Conservation (phyloP, 1,140 invertebrate species). For the Bombyx mori region DNA sequence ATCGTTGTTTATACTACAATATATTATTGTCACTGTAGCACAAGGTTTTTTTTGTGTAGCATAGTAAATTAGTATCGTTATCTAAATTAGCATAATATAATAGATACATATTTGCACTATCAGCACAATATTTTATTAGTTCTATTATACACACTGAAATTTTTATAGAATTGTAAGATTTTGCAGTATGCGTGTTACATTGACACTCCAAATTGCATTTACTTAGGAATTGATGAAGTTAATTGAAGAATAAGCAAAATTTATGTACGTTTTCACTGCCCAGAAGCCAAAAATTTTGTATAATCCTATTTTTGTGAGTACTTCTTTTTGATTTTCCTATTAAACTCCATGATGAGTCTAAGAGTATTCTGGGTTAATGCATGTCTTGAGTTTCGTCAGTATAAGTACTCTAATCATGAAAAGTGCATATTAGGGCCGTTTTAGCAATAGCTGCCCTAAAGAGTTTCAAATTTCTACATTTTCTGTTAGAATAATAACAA, state of each 20-base stretch:
- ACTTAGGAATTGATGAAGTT: slow-evolving; percentile 34
- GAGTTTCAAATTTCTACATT: too few relatives aligned
- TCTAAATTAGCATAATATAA: slow-evolving; percentile 15
- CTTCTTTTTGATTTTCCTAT: too few relatives aligned
- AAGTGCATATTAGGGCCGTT: too few relatives aligned
- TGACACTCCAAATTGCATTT: slow-evolving; percentile 24
- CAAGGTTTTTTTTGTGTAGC: slow-evolving; percentile 21
- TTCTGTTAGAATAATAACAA: too few relatives aligned
- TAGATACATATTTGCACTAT: slow-evolving; percentile 34
- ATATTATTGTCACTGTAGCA: slow-evolving; percentile 21
- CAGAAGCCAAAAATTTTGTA: slow-evolving; percentile 5
- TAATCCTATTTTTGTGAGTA: too few relatives aligned
- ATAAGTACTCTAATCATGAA: too few relatives aligned
- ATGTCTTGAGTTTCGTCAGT: too few relatives aligned
- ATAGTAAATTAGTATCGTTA: slow-evolving; percentile 19
- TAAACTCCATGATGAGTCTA: slow-evolving; percentile 38
- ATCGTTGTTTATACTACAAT: slow-evolving; percentile 1
- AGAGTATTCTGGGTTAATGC: slow-evolving; percentile 4
- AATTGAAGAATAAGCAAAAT: slow-evolving; percentile 16
- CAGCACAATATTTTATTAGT: slow-evolving; percentile 45
- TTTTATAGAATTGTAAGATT: slow-evolving; percentile 9
- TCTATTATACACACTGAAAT: slow-evolving; percentile 7
- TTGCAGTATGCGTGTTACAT: background rate
- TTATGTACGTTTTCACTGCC: slow-evolving; percentile 21
- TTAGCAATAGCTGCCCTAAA: too few relatives aligned